phyloP scores from a whole-genome alignment of 2,113 vertebrate genomes.

The Stictonetta naevosa region DNA sequence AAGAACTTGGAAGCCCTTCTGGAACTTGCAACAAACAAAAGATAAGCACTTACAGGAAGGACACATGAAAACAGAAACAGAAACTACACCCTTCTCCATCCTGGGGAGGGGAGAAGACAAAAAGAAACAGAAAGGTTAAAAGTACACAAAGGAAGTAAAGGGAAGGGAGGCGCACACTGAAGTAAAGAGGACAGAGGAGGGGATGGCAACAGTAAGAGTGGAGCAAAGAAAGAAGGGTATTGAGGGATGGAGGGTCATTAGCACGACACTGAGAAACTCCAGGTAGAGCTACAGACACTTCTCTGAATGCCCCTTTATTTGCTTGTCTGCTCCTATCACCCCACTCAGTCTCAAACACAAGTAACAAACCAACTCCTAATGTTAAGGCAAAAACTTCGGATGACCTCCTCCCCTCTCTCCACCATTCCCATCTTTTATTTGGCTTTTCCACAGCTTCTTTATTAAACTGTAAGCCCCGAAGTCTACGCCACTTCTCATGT shows the following conservation, averaged over 20 bases:
- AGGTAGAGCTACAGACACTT: background rate
- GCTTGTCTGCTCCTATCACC: background rate
- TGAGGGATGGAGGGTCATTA: background rate
- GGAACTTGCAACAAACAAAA: background rate
- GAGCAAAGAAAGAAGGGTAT: background rate
- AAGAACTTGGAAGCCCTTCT: background rate
- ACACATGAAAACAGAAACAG: background rate
- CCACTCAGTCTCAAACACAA: background rate
- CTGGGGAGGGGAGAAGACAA: background rate
- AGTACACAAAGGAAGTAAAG: background rate
- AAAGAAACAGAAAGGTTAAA: background rate
- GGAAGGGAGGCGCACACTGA: accelerated
- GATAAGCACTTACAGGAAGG: background rate
- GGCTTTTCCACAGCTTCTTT: background rate
- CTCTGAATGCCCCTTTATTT: background rate
- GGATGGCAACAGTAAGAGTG: background rate
- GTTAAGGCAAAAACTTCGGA: background rate
- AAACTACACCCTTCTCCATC: background rate
- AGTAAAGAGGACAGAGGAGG: background rate
- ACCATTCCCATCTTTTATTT: background rate
- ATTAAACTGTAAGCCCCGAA: background rate
- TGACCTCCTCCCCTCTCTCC: background rate
- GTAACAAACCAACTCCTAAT: background rate
- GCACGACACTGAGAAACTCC: background rate
- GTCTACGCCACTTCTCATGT: accelerated